Base-by-base conservation (phyloP, 1,140 invertebrate genomes). In the Aphaenogaster floridana region DNA sequence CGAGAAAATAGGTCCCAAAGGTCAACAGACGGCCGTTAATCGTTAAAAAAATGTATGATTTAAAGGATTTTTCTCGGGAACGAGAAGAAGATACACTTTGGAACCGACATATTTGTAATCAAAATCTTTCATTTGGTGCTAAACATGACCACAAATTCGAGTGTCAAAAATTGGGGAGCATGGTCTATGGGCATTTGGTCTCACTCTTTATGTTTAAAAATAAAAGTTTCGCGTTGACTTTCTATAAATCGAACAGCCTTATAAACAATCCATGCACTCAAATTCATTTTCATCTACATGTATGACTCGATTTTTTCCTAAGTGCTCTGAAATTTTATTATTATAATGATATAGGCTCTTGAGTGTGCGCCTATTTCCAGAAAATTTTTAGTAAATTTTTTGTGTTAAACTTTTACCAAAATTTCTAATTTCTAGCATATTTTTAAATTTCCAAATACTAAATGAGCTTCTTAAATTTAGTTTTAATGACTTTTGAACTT, bases 191-290 rank as follows among this genome's bases (percentile, higher is more conserved):
- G 28, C 28, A 28, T 28, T 28, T 0, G 28, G 28, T 28, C 28
- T 28, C 0, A 28, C 28, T 0, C 28, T 76, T 36, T 36, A 68
- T 57, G 5, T 59, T 76, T 36, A 34, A 59, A 48, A 36, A 11
- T 77, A n/a, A 66, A n/a, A 86, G 17, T 42, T 78, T 90, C 86
- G 71, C 52, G 59, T 17, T 52, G 42, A 81, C 78, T 78, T 86
- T 89, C 39, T 11, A 88, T 64, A 79, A 77, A 50, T 78, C 83
- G 17, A 84, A 79, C 54, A 76, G 34, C 8, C 7, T 74, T 50
- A 57, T 69, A 61, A 77, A 86, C 83, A 54, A 86, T 87, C 59
- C 90, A 91, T 91, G 89, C 90, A 90, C 42, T 89, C 74, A 42
- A 85, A 36, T 52, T 86, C 52, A 50, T 76, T 87, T 48, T 42